A percentile compares a stretch with the other conserved stretches of the same genome.
phyloP scores from a whole-genome alignment of 2,113 vertebrate genomes.

The Psittacus erithacus region DNA sequence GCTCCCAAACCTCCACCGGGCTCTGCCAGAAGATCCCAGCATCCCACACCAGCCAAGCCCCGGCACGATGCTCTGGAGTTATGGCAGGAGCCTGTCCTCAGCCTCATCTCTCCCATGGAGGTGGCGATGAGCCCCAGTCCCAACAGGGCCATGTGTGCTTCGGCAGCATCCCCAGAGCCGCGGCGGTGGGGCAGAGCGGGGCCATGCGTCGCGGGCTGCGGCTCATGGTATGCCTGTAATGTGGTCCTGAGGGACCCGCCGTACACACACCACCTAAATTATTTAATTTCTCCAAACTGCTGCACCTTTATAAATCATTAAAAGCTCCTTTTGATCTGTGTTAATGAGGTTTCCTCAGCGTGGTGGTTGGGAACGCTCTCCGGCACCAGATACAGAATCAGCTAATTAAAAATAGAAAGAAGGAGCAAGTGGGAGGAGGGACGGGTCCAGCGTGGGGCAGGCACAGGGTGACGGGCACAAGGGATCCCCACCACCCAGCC shows the following conservation, averaged over 20 bases:
- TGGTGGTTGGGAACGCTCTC: slow-evolving; percentile 19
- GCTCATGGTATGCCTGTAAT: not conserved
- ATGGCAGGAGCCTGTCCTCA: not conserved
- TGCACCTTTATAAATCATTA: slow-evolving; percentile 82
- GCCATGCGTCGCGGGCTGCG: not conserved
- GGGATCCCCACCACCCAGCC: not conserved
- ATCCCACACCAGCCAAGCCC: accelerated
- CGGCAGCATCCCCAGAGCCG: not conserved
- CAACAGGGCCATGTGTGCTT: accelerated
- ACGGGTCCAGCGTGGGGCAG: not conserved
- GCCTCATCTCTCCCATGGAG: not conserved
- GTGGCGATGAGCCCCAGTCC: not conserved
- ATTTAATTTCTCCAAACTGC: slow-evolving; percentile 84
- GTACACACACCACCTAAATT: slow-evolving; percentile 75
- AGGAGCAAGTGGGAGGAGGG: not conserved
- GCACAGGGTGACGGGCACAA: not conserved
- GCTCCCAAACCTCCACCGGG: not conserved
- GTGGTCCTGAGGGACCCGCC: slow-evolving; percentile 39
- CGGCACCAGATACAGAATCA: slow-evolving; percentile 40
- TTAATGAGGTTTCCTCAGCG: slow-evolving; percentile 79
- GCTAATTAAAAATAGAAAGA: slow-evolving; percentile 71
- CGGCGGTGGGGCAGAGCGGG: not conserved
- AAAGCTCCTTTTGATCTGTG: slow-evolving; percentile 82
- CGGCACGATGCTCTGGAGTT: accelerated
- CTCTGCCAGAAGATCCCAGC: not conserved